phyloP scores from a whole-genome alignment of 2,113 vertebrate species.

The Podarcis raffonei region DNA sequence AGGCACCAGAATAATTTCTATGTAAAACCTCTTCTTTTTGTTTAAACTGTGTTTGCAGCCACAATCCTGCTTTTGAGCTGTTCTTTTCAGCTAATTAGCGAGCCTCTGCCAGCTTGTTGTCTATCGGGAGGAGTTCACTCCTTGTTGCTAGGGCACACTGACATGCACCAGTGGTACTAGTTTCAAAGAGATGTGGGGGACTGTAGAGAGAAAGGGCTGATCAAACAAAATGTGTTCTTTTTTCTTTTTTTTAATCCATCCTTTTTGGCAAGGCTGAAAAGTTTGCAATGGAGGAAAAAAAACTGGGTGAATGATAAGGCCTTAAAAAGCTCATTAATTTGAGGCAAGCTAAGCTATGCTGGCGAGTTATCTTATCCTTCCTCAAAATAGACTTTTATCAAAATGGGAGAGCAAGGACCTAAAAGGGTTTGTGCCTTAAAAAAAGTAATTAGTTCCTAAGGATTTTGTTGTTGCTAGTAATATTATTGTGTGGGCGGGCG shows the following conservation, averaged over 20 bases:
- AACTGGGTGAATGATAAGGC: constrained; percentile 52
- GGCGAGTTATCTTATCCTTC: constrained; percentile 48
- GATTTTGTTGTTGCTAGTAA: background rate
- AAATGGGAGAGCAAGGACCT: background rate
- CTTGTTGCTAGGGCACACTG: constrained; percentile 61
- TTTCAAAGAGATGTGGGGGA: constrained; percentile 50
- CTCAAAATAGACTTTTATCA: constrained; percentile 17
- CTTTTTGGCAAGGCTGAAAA: constrained; percentile 63
- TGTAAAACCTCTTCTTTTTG: constrained; percentile 33
- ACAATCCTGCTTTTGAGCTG: constrained; percentile 4
- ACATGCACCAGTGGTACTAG: constrained; percentile 60
- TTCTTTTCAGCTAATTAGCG: constrained; percentile 64
- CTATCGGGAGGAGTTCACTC: constrained; percentile 42
- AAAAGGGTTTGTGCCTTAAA: constrained; percentile 28
- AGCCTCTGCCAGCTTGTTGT: constrained; percentile 21
- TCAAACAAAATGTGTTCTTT: constrained; percentile 47
- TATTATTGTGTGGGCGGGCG: background rate
- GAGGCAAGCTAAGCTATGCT: constrained; percentile 50
- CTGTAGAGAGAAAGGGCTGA: constrained; percentile 59
- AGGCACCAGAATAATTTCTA: background rate
- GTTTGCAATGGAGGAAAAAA: constrained; percentile 52
- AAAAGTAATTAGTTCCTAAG: constrained; percentile 19
- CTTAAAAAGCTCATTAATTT: constrained; percentile 59
- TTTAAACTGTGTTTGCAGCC: constrained; percentile 16
- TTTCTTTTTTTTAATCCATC: background rate